A percentile compares a stretch with the other conserved stretches of the same genome.
These are phyloP conservation scores for Ophioninae sp. DNA, from an alignment of 2,888 invertebrate species.

Conservation along the genomic window DNA sequence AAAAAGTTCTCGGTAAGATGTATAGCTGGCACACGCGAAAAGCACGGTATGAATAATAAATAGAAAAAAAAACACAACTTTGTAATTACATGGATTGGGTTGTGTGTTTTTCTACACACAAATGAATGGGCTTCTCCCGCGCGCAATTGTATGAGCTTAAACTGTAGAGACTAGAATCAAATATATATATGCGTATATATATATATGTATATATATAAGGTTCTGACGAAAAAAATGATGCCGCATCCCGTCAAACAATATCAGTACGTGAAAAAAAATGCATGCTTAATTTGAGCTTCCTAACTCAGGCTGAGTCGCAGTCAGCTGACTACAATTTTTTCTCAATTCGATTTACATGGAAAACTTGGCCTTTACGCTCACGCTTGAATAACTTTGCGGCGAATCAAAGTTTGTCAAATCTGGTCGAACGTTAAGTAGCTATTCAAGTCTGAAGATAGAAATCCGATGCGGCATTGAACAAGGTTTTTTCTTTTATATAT, in stretches of 20 bases:
- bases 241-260: neutral
- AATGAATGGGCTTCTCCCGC: slow-evolving; percentile 48
- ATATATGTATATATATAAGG: neutral
- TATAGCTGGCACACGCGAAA: slow-evolving; percentile 52
- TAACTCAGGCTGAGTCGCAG: neutral
- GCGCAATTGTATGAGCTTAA: slow-evolving; percentile 62
- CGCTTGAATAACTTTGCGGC: neutral
- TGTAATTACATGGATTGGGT: slow-evolving; percentile 50
- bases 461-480: neutral
- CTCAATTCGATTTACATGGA: neutral
- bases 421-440: neutral
- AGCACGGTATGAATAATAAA: slow-evolving; percentile 58
- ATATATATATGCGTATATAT: slow-evolving; percentile 55
- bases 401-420: neutral
- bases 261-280: neutral
- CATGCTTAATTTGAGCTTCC: neutral
- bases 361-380: neutral
- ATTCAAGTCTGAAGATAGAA: neutral
- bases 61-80: slow-evolving; percentile 31
- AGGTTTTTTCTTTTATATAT: too few species aligned
- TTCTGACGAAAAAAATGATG: neutral
- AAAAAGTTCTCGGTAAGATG: slow-evolving; percentile 46
- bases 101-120: slow-evolving; percentile 35
- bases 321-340: neutral
- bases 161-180: slow-evolving; percentile 74